These are phyloP conservation scores for Heliornis fulica DNA, from an alignment of 2,113 vertebrate species.

Conservation along the genomic window DNA sequence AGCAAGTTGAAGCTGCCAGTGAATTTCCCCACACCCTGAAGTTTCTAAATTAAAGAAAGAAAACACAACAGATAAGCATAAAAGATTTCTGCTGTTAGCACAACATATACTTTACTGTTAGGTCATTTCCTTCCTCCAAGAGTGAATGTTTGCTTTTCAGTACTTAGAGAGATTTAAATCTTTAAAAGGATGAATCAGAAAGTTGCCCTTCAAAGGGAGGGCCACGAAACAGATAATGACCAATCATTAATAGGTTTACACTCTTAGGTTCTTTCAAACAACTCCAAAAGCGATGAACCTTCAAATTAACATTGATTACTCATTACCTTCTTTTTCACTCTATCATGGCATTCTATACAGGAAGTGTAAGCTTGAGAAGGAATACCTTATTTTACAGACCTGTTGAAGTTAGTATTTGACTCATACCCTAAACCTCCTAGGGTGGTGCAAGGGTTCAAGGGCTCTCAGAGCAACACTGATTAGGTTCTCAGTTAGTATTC, in stretches of 20 bases:
- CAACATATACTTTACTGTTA: neutral
- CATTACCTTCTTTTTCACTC: neutral
- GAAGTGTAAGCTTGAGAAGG: neutral
- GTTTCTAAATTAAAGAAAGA: constrained; percentile 12
- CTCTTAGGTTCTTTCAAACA: neutral
- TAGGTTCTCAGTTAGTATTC: neutral
- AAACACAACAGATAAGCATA: neutral
- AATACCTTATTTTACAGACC: neutral
- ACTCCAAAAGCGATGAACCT: neutral
- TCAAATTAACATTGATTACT: neutral
- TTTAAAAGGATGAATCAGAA: neutral
- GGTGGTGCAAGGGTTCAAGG: neutral
- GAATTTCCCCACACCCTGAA: neutral
- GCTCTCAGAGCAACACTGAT: neutral
- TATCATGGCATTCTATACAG: neutral
- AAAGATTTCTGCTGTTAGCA: neutral
- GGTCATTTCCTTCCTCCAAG: neutral
- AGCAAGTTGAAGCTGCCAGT: constrained; percentile 21
- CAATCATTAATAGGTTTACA: neutral
- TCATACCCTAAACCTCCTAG: neutral
- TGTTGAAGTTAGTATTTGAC: neutral
- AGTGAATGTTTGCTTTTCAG: neutral
- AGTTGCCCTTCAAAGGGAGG: neutral
- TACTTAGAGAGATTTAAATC: neutral
- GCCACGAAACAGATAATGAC: neutral